Evolutionary conservation across 2,888 invertebrate species (phyloP).

Genomic region (Drosophila hawaiiensis): DNA sequence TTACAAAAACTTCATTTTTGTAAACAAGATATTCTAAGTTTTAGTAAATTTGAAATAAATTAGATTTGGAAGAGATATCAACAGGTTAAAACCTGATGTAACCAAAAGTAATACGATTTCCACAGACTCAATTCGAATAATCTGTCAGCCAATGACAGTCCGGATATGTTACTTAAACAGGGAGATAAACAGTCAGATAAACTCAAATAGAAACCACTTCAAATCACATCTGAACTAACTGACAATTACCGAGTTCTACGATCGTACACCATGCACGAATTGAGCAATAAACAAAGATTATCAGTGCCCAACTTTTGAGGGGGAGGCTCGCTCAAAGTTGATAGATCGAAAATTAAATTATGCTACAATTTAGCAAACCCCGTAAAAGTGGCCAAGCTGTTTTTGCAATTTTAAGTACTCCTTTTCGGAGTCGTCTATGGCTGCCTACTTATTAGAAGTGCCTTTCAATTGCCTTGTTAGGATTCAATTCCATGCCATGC

Average conservation of each 20-base stretch:
- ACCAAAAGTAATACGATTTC: neutral
- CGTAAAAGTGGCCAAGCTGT: constrained; percentile 47
- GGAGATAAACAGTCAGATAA: neutral
- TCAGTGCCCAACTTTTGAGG: constrained; percentile 34
- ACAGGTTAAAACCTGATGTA: neutral
- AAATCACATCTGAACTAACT: constrained; percentile 36
- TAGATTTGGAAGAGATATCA: neutral
- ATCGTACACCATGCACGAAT: constrained; percentile 3
- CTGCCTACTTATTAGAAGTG: constrained; percentile 62
- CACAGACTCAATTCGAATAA: neutral
- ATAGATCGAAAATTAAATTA: constrained; percentile 50
- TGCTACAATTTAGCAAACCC: constrained; percentile 63
- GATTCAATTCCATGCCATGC: constrained; percentile 16
- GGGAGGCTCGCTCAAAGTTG: constrained; percentile 28
- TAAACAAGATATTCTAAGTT: neutral
- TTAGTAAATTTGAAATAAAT: neutral
- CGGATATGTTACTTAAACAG: neutral
- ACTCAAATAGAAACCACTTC: constrained; percentile 3
- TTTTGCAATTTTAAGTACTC: constrained; percentile 30
- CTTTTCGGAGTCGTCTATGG: constrained; percentile 28
- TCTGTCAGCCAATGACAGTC: neutral
- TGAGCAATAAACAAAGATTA: constrained; percentile 45
- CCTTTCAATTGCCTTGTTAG: constrained; percentile 68
- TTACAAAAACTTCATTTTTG: neutral
- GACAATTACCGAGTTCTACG: constrained; percentile 14